A percentile compares a stretch with the other conserved stretches of the same genome.
phyloP scores from a whole-genome alignment of 2,888 invertebrate genomes.

The Ornithoptera alexandrae region DNA sequence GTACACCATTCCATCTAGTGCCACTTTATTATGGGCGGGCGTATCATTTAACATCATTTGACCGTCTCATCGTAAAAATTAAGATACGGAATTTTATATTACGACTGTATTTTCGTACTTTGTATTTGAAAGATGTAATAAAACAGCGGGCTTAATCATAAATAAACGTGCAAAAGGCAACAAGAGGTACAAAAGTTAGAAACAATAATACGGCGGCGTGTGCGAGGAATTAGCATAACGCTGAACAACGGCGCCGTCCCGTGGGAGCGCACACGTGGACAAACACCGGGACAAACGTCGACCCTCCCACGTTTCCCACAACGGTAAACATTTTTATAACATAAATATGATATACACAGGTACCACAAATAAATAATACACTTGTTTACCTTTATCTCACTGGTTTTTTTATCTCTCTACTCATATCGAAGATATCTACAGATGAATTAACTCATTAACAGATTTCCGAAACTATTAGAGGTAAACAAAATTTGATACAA shows the following conservation, averaged over 20 bases:
- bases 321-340: slow-evolving; percentile 27
- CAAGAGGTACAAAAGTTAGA: slow-evolving; percentile 53
- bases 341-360: slow-evolving; percentile 12
- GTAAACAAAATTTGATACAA: no score
- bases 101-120: not conserved
- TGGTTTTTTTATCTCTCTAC: no score
- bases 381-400: not conserved
- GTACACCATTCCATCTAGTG: no score
- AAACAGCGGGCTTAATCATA: slow-evolving; percentile 34
- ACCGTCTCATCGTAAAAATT: no score
- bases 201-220: slow-evolving; percentile 58
- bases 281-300: slow-evolving; percentile 52
- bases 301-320: slow-evolving; percentile 25
- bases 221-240: slow-evolving; percentile 70
- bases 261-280: slow-evolving; percentile 69
- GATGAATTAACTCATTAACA: no score
- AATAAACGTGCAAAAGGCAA: slow-evolving; percentile 44
- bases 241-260: slow-evolving; percentile 58
- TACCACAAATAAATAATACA: not conserved
- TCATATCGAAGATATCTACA: no score
- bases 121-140: slow-evolving; percentile 21
- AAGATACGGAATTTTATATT: not conserved
- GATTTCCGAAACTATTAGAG: no score
- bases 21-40: no score
- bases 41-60: no score